Evolutionary conservation across 2,797 vertebrate genomes (phyloP).

Genomic region (Etheostoma nigrum): DNA sequence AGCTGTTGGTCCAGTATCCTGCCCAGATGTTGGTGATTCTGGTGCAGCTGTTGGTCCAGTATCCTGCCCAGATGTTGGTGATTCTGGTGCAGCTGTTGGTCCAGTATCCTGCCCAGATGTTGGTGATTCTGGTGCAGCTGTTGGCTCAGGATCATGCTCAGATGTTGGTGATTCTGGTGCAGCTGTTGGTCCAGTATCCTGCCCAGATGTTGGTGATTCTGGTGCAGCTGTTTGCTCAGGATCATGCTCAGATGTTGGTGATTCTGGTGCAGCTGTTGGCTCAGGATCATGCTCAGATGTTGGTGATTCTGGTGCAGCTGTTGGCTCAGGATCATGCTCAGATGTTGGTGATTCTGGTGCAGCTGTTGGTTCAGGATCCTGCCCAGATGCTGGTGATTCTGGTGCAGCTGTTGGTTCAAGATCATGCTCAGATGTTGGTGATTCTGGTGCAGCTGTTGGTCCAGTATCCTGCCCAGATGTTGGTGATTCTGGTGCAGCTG

Average conservation of each 20-base stretch:
- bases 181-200: neutral
- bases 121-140: neutral
- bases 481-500: neutral
- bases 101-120: neutral
- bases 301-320: neutral
- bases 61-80: neutral
- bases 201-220: neutral
- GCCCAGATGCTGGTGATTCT: accelerated
- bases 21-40: neutral
- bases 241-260: accelerated
- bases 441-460: no score
- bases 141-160: accelerated
- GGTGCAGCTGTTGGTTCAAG: no score
- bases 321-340: neutral
- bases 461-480: no score
- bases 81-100: neutral
- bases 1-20: no score
- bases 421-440: no score
- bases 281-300: neutral
- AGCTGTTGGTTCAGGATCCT: neutral
- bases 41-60: neutral
- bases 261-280: neutral
- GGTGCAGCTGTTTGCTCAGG: neutral
- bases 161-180: neutral
- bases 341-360: neutral